phyloP scores from a whole-genome alignment of 2,113 vertebrate genomes.

The Rhynchomys soricoides region DNA sequence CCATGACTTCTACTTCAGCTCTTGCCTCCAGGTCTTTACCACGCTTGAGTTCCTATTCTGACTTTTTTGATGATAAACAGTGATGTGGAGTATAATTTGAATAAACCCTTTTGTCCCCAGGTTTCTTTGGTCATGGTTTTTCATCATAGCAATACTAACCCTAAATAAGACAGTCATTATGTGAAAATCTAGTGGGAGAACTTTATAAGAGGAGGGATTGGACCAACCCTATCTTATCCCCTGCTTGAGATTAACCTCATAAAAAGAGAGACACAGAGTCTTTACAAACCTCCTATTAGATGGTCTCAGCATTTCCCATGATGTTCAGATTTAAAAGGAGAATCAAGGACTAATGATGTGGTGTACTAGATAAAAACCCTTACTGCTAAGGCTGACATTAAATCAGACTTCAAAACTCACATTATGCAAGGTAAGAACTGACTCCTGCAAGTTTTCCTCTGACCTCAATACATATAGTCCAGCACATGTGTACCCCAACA shows the following conservation, averaged over 20 bases:
- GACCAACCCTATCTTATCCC: background rate
- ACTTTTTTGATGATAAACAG: background rate
- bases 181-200: background rate
- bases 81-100: background rate
- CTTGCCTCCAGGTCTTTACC: background rate
- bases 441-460: background rate
- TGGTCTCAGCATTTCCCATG: background rate
- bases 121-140: background rate
- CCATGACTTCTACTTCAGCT: background rate
- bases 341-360: background rate
- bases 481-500: background rate
- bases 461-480: background rate
- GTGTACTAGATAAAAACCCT: background rate
- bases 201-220: background rate
- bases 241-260: background rate
- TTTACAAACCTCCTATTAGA: background rate
- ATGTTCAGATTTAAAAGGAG: background rate
- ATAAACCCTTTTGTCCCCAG: background rate
- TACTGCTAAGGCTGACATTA: background rate
- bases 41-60: background rate
- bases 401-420: background rate
- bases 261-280: background rate
- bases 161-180: background rate
- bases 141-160: background rate
- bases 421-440: background rate